These are phyloP conservation scores for Caenorhabditis inopinata DNA, from an alignment of 1,140 invertebrate genomes.

Conservation along the genomic window DNA sequence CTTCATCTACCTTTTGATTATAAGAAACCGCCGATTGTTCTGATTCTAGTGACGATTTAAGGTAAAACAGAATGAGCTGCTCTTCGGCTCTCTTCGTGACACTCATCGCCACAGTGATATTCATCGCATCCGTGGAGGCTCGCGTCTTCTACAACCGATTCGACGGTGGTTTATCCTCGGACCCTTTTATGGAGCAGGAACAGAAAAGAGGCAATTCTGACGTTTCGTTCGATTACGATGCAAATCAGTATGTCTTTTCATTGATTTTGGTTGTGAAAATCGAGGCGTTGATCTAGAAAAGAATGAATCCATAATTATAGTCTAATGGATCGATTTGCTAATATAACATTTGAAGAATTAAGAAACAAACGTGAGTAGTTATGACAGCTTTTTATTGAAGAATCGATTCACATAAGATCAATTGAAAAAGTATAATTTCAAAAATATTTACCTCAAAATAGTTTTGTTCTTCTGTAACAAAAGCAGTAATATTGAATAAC, in stretches of 20 bases:
- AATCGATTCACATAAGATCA: no score
- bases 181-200: neutral
- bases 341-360: no score
- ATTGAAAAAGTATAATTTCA: no score
- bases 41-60: neutral
- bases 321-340: no score
- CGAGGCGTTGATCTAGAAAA: no score
- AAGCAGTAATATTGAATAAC: no score
- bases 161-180: neutral
- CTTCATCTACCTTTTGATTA: neutral
- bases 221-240: neutral
- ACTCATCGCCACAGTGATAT: neutral
- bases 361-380: no score
- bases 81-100: neutral
- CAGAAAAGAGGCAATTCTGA: neutral
- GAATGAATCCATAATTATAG: no score
- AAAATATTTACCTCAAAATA: no score
- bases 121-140: neutral
- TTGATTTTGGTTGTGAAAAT: no score
- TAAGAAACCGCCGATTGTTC: neutral
- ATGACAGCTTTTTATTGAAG: no score
- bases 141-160: constrained; percentile 9
- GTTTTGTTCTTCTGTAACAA: no score
- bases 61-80: neutral
- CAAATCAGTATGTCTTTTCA: neutral